Evolutionary conservation across 2,888 invertebrate species (phyloP), one percentile per base, ranked within the genome.

Genomic region (Cryptops parisi): DNA sequence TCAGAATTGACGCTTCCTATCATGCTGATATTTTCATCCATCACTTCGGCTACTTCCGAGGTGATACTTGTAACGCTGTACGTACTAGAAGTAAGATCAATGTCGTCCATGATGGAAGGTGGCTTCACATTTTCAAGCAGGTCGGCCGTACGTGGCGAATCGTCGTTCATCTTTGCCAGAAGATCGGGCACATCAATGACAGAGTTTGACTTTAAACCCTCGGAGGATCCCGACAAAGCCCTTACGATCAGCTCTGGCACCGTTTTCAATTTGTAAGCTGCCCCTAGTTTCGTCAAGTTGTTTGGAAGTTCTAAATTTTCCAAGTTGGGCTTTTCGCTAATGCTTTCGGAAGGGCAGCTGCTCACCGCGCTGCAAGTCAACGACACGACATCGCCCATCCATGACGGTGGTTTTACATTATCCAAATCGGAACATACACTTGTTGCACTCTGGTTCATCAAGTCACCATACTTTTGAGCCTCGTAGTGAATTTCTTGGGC

Each of bases 71-170:
- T 82, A 0, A 88, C 83, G 53, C 87, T 88, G 15, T 83, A 72
- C 80, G 87, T 84, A 58, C 87, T 88, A 57, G 80, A 79, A 59
- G 83, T 83, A 77, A 84, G 78, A 47, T 89, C 88, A 1, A 77
- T 62, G 58, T 64, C 63, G 54, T 84, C 84, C 80, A 87, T 81
- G 58, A 82, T 76, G 0, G 86, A 84, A 0, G 89, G 87, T 2
- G 88, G 87, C 64, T 84, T 84, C 2, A 87, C 78, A 58, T 82
- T 81, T 27, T 89, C 88, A 17, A 53, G 51, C 12, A 53, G 48
- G 1, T 58, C 60, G 9, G 41, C 48, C 27, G 48, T 51, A 22
- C 47, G 48, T 17, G 55, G 49, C 3, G 52, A 54, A 21, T 58
- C 51, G 49, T 58, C 53, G 39, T 53, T 57, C 19, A 46, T 9